A percentile compares a stretch with the other conserved stretches of the same genome.
Conservation (phyloP, 2,797 vertebrate genomes). For the Hypotaenidia philippensis region DNA sequence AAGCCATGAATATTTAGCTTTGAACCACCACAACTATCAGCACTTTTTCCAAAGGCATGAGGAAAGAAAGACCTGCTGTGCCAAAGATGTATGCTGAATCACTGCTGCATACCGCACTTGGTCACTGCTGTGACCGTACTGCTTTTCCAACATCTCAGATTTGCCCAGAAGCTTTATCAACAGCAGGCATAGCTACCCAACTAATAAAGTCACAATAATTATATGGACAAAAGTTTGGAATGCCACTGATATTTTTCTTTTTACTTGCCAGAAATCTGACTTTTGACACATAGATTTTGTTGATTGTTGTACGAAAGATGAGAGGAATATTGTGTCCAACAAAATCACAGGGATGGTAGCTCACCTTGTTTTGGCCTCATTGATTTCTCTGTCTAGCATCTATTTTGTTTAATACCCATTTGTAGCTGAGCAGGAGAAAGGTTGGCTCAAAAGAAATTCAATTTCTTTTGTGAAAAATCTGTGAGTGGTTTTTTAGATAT, state of each 20-base stretch:
- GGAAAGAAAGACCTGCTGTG: neutral
- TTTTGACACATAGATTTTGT: neutral
- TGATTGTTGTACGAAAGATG: neutral
- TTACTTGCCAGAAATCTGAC: neutral
- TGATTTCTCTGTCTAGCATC: neutral
- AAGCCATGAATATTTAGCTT: neutral
- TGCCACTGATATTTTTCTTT: neutral
- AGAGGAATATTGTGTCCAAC: neutral
- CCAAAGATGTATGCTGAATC: neutral
- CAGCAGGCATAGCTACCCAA: neutral
- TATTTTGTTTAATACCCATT: neutral
- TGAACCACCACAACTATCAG: neutral
- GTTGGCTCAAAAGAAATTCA: neutral
- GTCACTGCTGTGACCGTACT: neutral
- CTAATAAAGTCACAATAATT: neutral
- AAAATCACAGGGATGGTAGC: neutral
- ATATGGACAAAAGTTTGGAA: neutral
- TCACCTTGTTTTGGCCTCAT: neutral
- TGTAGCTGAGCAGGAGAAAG: neutral
- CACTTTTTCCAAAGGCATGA: neutral
- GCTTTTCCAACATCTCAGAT: neutral
- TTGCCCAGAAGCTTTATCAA: neutral
- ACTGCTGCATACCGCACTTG: neutral
- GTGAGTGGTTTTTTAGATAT: accelerated
- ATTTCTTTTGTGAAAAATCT: neutral